Base-by-base conservation (phyloP, 2,113 vertebrate species). In the Pollachius pollachius region DNA sequence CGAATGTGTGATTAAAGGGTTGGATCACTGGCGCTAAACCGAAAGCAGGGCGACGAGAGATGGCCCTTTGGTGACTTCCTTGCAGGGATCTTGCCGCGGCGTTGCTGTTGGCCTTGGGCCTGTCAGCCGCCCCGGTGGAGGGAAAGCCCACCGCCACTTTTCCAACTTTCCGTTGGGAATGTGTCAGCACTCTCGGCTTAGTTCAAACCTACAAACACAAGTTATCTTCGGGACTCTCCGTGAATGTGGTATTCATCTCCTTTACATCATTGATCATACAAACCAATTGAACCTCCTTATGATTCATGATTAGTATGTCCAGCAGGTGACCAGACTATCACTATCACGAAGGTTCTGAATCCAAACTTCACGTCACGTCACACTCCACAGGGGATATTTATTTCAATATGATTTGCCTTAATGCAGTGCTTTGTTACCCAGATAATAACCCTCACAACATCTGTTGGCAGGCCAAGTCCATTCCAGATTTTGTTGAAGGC, bases 1-100 rank as follows among this genome's bases (percentile, higher is more conserved):
- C 58, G 71, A 62, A 23, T 23, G 77, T 63, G 77, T 79, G 81
- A 86, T 90, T 86, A 83, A 80, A 86, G 81, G 80, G 65, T 65
- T 63, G 62, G 72, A 81, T 81, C 84, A 84, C 73, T 68, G 81
- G 79, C 81, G 69, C 73, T 52, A 87, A 82, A 82, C 77, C 80
- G 77, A 78, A 9, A 12, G 73, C 71, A 62, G 64, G 64, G 70
- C 15, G 78, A 69, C 63, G 74, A 77, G 68, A 83, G 80, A 76
- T 17, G 17, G 16, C 61, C 70, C 70, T 74, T 78, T 62, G 23
- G 37, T n/a, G 75, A 73, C 75, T 72, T 77, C 16, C 87, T 72
- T 78, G 69, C 83, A 52, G 76, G 64, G n/a, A 83, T 73, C 73
- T 78, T 76, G 76, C 68, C 78, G 76, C 6, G 2, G 41, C 41